Conservation (phyloP, 2,113 vertebrate genomes). For the Varanus komodoensis region DNA sequence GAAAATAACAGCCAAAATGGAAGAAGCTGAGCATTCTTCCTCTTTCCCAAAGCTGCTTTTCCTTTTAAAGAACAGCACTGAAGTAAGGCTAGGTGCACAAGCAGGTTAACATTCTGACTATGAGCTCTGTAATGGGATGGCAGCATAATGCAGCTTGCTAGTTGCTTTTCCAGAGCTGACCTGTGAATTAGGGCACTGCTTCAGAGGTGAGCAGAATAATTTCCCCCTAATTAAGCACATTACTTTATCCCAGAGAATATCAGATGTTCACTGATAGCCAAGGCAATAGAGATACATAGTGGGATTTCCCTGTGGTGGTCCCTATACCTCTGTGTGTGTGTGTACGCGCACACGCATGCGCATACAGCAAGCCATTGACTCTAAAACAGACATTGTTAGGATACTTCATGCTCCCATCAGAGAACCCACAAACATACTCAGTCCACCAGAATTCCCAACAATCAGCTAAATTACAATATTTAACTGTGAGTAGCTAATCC, state of each 20-base stretch:
- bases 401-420: slow-evolving; percentile 12
- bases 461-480: slow-evolving; percentile 26
- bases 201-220: neutral
- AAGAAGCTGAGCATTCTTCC: neutral
- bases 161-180: neutral
- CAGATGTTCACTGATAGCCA: neutral
- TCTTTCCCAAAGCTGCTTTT: too few species aligned
- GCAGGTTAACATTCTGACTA: neutral
- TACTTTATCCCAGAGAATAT: neutral
- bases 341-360: neutral
- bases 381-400: neutral
- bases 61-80: neutral
- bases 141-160: neutral
- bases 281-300: neutral
- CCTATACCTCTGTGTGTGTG: neutral
- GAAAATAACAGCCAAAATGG: neutral
- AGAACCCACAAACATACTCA: neutral
- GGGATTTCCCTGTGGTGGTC: too few species aligned
- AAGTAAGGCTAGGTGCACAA: neutral
- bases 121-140: neutral
- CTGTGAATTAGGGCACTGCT: neutral
- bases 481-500: slow-evolving; percentile 21
- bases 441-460: slow-evolving; percentile 4
- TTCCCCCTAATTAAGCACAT: neutral
- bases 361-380: neutral